phyloP scores from a whole-genome alignment of 2,113 vertebrate species.

The Sciurus niger region DNA sequence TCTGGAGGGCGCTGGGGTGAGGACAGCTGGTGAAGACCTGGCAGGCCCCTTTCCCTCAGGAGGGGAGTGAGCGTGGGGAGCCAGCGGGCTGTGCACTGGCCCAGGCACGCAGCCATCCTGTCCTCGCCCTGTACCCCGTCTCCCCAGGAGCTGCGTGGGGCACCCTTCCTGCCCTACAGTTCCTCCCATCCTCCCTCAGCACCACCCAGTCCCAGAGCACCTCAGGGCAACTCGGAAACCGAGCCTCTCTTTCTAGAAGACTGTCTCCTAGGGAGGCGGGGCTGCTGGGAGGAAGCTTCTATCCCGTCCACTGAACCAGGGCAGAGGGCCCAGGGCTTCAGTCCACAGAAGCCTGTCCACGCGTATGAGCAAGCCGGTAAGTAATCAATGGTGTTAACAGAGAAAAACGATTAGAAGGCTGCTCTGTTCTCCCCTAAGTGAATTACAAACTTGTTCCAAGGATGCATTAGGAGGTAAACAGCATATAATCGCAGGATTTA shows the following conservation, averaged over 20 bases:
- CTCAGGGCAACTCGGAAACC: too few species aligned
- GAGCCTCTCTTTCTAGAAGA: too few species aligned
- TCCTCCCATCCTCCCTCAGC: too few species aligned
- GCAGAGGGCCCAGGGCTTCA: too few species aligned
- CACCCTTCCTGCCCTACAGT: too few species aligned
- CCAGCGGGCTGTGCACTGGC: accelerated
- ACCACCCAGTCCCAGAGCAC: too few species aligned
- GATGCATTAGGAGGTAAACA: conserved; percentile 72
- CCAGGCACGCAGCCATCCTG: not conserved
- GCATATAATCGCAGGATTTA: conserved; percentile 74
- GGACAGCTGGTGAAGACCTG: too few species aligned
- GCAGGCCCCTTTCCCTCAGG: too few species aligned
- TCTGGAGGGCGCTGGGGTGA: too few species aligned
- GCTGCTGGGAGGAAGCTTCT: too few species aligned
- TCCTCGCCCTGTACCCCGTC: not conserved
- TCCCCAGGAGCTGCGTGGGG: not conserved
- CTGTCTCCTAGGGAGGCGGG: not conserved
- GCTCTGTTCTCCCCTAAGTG: not conserved
- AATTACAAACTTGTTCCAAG: conserved; percentile 65
- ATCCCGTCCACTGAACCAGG: too few species aligned
- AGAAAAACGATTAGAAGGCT: not conserved
- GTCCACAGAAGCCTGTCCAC: accelerated
- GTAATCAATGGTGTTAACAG: not conserved
- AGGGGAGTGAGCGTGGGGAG: too few species aligned
- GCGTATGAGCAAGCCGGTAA: not conserved